Evolutionary conservation across 2,888 invertebrate species (phyloP).

Genomic region (Mythimna impura): DNA sequence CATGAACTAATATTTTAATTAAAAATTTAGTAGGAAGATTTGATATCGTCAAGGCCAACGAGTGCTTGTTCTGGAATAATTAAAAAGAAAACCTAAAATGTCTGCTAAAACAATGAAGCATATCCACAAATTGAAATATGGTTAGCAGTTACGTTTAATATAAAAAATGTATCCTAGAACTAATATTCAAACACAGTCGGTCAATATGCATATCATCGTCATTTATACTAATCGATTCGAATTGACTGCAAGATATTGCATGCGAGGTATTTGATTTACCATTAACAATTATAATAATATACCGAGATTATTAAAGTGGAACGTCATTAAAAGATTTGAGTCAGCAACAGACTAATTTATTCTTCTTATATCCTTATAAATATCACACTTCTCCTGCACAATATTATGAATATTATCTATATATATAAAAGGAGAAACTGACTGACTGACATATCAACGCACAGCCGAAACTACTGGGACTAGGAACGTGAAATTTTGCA

Average conservation of each 20-base stretch:
- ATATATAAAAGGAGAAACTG: too few species aligned
- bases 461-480: too few species aligned
- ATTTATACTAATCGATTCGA: background rate
- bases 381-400: too few species aligned
- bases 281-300: background rate
- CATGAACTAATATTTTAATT: slow-evolving; percentile 8
- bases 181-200: slow-evolving; percentile 2
- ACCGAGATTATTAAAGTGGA: background rate
- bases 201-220: slow-evolving; percentile 3
- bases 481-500: too few species aligned
- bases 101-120: background rate
- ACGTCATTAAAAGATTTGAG: too few species aligned
- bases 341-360: too few species aligned
- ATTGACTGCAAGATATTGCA: background rate
- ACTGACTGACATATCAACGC: too few species aligned
- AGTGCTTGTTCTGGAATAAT: background rate
- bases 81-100: background rate
- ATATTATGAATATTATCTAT: too few species aligned
- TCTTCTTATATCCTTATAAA: too few species aligned
- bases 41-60: background rate
- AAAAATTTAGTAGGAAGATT: slow-evolving; percentile 12
- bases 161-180: background rate
- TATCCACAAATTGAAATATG: background rate
- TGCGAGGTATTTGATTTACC: background rate
- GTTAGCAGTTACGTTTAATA: background rate